Percentiles rank a stretch among this genome's conserved stretches.
phyloP scores from a whole-genome alignment of 2,797 vertebrate genomes.

The Arnoldichthys spilopterus region DNA sequence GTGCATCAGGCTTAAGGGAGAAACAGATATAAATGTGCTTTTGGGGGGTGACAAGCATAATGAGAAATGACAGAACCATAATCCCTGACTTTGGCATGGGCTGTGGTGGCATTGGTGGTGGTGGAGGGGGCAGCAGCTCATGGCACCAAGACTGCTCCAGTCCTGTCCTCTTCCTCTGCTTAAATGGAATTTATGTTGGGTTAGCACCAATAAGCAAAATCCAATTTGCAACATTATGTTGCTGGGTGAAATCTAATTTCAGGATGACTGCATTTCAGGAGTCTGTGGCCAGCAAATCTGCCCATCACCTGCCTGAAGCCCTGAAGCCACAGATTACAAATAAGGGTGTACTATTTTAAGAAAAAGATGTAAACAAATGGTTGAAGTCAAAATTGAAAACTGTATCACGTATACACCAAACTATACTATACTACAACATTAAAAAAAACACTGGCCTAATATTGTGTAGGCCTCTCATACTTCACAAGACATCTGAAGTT shows the following conservation, averaged over 20 bases:
- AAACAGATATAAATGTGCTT: conserved; percentile 53
- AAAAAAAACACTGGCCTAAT: too few species aligned
- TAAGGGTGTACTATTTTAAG: background rate
- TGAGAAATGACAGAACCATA: conserved; percentile 47
- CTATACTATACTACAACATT: too few species aligned
- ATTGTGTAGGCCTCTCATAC: too few species aligned
- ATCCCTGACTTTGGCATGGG: conserved; percentile 46
- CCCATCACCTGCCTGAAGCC: conserved; percentile 24
- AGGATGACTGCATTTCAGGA: conserved; percentile 70
- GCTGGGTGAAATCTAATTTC: conserved; percentile 78
- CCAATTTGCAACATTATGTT: conserved; percentile 78
- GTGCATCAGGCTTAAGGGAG: conserved; percentile 33
- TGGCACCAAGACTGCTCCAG: conserved; percentile 34
- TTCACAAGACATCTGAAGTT: too few species aligned
- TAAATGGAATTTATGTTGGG: conserved; percentile 81
- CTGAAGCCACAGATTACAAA: background rate
- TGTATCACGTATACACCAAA: background rate
- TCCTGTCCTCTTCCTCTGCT: conserved; percentile 57
- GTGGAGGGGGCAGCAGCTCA: conserved; percentile 17
- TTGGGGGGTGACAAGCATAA: conserved; percentile 30
- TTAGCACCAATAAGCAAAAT: conserved; percentile 80
- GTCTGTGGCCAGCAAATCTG: conserved; percentile 51
- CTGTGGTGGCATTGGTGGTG: conserved; percentile 5
- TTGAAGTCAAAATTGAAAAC: background rate
- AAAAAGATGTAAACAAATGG: background rate